These are phyloP conservation scores for Rhipidura dahli DNA, from an alignment of 2,113 vertebrate genomes.

Conservation along the genomic window DNA sequence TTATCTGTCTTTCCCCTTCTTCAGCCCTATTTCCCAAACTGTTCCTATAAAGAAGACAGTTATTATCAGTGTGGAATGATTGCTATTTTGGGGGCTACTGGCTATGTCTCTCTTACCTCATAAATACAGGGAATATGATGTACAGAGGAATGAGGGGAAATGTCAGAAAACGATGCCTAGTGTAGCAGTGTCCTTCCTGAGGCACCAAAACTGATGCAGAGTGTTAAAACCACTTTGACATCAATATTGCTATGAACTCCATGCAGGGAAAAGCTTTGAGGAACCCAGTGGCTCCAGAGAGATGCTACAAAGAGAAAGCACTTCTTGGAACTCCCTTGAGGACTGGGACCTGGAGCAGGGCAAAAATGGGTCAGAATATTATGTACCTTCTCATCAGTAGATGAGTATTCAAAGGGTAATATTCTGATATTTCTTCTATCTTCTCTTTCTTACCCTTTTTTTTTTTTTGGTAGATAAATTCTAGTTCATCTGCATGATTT, in stretches of 20 bases:
- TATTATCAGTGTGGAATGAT: not conserved
- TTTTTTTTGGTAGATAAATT: not conserved
- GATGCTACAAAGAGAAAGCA: not conserved
- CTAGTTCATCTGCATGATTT: not conserved
- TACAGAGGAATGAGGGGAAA: not conserved
- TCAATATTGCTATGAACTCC: not conserved
- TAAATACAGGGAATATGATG: not conserved
- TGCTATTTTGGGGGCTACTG: not conserved
- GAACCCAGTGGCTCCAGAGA: not conserved
- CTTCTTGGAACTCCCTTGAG: not conserved
- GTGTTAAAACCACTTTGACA: conserved; percentile 12
- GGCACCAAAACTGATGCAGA: not conserved
- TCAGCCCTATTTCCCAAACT: not conserved
- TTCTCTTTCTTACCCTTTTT: not conserved
- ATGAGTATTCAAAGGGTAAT: not conserved
- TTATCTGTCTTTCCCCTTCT: not conserved
- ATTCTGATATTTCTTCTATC: not conserved
- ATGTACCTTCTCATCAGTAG: not conserved
- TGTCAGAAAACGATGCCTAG: not conserved
- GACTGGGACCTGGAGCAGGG: not conserved
- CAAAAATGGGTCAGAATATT: not conserved
- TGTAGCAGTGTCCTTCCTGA: not conserved
- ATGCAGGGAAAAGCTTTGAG: not conserved
- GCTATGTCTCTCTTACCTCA: not conserved
- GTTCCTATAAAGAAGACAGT: not conserved